Conservation (phyloP, 1,140 invertebrate species). For the Venturia canescens region DNA sequence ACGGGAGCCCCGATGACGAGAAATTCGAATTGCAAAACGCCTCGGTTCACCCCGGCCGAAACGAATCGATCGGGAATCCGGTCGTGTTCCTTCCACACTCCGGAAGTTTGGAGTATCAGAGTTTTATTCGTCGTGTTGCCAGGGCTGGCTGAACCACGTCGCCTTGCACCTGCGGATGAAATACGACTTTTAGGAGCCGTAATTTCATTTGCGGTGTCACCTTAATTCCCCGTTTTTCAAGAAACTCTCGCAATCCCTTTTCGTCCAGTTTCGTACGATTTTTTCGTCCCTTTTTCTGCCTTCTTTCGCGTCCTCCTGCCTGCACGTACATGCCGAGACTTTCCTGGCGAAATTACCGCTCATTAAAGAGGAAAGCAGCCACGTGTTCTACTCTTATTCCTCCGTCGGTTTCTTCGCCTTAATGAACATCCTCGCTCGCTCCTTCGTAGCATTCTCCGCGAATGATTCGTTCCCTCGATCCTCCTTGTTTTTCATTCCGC, state of each 20-base stretch:
- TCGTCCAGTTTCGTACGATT: neutral
- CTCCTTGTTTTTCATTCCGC: neutral
- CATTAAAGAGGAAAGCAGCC: constrained; percentile 27
- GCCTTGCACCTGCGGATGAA: constrained; percentile 36
- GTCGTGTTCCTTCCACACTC: neutral
- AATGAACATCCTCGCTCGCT: constrained; percentile 12
- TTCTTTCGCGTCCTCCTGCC: neutral
- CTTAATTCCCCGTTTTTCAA: constrained; percentile 21
- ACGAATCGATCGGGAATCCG: constrained; percentile 1
- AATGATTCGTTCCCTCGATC: neutral
- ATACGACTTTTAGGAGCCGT: constrained; percentile 16
- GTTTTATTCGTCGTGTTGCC: neutral
- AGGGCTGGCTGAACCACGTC: neutral
- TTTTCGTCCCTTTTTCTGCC: neutral
- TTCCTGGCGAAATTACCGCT: neutral
- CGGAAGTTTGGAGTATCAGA: constrained; percentile 1
- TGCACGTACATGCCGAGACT: neutral
- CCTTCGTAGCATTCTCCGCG: neutral
- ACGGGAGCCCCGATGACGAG: neutral
- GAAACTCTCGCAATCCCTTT: constrained; percentile 16
- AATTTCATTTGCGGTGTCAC: constrained; percentile 31
- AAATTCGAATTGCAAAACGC: constrained; percentile 40
- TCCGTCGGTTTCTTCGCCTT: constrained; percentile 1
- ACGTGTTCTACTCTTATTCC: neutral
- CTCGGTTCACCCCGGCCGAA: neutral